Conservation (phyloP, 53 echinoderm and acorn worm species). For the Mesocentrotus franciscanus region DNA sequence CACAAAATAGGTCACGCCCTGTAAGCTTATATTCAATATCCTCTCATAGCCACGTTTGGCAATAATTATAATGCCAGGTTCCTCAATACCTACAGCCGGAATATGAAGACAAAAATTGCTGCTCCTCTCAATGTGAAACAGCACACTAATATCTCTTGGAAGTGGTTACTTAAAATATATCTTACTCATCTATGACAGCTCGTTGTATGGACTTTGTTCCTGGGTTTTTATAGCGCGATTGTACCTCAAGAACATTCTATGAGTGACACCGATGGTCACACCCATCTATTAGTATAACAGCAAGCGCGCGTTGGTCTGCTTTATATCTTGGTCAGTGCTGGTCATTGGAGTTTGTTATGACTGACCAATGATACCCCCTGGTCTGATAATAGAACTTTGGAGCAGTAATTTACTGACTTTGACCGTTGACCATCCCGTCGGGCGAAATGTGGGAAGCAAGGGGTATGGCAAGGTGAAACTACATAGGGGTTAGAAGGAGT, state of each 20-base stretch:
- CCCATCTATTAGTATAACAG: slow-evolving; percentile 6
- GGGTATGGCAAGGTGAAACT: background rate
- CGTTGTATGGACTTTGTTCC: background rate
- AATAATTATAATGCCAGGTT: background rate
- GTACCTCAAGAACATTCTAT: background rate
- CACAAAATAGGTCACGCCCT: background rate
- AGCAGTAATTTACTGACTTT: slow-evolving; percentile 1
- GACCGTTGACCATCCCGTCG: slow-evolving; percentile 50
- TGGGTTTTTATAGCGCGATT: background rate
- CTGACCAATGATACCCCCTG: slow-evolving; percentile 40
- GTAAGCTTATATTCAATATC: slow-evolving; percentile 33
- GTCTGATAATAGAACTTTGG: background rate
- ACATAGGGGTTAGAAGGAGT: background rate
- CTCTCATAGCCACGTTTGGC: background rate
- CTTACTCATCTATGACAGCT: background rate
- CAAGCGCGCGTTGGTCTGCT: background rate
- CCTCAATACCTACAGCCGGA: background rate
- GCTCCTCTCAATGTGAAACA: background rate
- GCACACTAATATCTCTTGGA: background rate
- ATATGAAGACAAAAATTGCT: background rate
- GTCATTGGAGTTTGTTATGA: slow-evolving; percentile 13
- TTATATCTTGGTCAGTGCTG: background rate
- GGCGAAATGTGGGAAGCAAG: background rate
- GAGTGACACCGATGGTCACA: slow-evolving; percentile 14
- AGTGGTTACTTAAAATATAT: slow-evolving; percentile 3